Conservation (phyloP, 2,888 invertebrate genomes). For the Phymatocera aterrima region DNA sequence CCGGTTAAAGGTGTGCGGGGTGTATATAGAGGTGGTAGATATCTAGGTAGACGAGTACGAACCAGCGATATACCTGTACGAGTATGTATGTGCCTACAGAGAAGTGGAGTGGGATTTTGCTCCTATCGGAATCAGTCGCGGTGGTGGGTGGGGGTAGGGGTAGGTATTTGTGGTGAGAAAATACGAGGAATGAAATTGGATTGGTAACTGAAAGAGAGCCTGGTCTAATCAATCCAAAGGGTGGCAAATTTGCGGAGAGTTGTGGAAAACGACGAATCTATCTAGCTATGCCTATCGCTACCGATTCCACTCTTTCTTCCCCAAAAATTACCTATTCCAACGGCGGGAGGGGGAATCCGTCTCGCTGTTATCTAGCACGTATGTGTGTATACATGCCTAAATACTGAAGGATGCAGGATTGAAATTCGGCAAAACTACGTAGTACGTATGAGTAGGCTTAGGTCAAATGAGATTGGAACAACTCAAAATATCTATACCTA, state of each 20-base stretch:
- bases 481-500: too few species aligned
- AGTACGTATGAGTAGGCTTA: too few species aligned
- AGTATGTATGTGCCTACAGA: constrained; percentile 46
- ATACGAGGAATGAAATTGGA: constrained; percentile 39
- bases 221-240: constrained; percentile 42
- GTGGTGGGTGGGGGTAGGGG: too few species aligned
- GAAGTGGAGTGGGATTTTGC: constrained; percentile 17
- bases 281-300: background rate
- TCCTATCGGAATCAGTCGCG: background rate
- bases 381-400: too few species aligned
- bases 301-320: background rate
- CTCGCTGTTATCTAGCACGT: too few species aligned
- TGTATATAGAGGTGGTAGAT: constrained; percentile 5
- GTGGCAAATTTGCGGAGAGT: constrained; percentile 10
- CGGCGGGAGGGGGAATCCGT: too few species aligned
- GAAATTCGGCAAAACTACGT: too few species aligned
- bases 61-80: too few species aligned
- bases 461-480: too few species aligned
- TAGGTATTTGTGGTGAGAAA: constrained; percentile 42
- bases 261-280: too few species aligned
- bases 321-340: too few species aligned
- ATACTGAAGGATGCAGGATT: too few species aligned
- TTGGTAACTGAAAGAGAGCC: constrained; percentile 36
- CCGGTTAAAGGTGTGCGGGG: background rate
- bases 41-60: background rate